A percentile compares a stretch with the other conserved stretches of the same genome.
Conservation (phyloP, 2,888 invertebrate species). For the Seira musarum region DNA sequence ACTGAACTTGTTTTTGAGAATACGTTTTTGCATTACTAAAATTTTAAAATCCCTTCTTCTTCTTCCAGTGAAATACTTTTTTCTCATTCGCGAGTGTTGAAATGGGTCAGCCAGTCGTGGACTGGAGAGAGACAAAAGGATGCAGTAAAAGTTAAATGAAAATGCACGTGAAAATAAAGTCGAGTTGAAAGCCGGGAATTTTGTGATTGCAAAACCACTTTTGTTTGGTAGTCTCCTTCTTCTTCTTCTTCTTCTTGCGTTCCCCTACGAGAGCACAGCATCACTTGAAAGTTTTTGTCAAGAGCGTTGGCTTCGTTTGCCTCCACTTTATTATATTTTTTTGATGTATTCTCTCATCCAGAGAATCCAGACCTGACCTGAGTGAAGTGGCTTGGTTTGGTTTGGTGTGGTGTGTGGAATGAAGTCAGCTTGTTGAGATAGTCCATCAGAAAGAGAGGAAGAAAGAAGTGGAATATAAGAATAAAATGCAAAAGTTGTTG, state of each 20-base stretch:
- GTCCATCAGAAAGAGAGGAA: background rate
- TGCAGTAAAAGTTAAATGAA: constrained; percentile 10
- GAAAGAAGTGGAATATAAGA: too few species aligned
- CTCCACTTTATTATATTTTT: constrained; percentile 8
- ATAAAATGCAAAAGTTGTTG: constrained; percentile 32
- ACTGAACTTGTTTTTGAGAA: background rate
- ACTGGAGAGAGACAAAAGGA: constrained; percentile 1
- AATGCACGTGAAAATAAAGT: background rate
- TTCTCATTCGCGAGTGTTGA: background rate
- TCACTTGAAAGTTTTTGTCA: background rate
- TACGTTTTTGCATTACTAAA: too few species aligned
- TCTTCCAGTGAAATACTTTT: too few species aligned
- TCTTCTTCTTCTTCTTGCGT: too few species aligned
- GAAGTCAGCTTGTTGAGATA: constrained; percentile 5
- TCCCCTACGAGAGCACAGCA: too few species aligned
- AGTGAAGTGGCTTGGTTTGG: too few species aligned
- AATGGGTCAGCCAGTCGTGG: constrained; percentile 6
- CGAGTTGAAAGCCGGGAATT: background rate
- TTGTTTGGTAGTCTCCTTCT: background rate
- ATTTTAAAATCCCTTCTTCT: too few species aligned
- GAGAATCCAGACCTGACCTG: too few species aligned
- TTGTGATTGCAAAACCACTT: constrained; percentile 5
- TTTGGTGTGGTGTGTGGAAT: background rate
- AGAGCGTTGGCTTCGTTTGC: background rate
- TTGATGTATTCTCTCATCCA: constrained; percentile 13